phyloP scores from a whole-genome alignment of 2,113 vertebrate genomes.

The Casuarius casuarius region DNA sequence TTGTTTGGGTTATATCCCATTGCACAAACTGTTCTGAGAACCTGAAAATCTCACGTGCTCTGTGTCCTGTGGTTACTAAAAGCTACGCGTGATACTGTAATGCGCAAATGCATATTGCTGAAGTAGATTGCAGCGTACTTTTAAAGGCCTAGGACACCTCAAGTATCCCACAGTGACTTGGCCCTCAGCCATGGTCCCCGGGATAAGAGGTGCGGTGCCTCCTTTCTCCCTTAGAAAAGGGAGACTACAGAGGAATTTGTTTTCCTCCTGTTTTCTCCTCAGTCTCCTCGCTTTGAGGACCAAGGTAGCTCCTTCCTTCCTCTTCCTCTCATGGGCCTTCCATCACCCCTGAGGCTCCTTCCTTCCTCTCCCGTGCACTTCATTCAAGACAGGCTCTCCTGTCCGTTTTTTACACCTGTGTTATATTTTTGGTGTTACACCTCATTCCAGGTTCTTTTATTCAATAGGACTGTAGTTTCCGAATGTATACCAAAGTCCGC shows the following conservation, averaged over 20 bases:
- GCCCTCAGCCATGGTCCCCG: background rate
- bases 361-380: background rate
- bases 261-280: background rate
- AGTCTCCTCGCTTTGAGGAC: background rate
- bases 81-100: conserved; percentile 36
- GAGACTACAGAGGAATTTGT: background rate
- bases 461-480: background rate
- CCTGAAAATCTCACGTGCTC: conserved; percentile 61
- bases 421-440: background rate
- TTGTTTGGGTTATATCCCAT: conserved; percentile 48
- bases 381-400: background rate
- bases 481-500: background rate
- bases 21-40: conserved; percentile 20
- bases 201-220: background rate
- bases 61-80: conserved; percentile 69
- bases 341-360: background rate
- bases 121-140: conserved; percentile 56
- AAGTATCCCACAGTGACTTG: conserved; percentile 5
- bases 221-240: background rate
- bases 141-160: conserved; percentile 38
- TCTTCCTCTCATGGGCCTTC: background rate
- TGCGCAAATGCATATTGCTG: conserved; percentile 30
- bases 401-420: background rate
- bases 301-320: background rate
- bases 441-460: background rate